phyloP scores from a whole-genome alignment of 92 coral and sea anemone species.

The Pocillopora grandis region DNA sequence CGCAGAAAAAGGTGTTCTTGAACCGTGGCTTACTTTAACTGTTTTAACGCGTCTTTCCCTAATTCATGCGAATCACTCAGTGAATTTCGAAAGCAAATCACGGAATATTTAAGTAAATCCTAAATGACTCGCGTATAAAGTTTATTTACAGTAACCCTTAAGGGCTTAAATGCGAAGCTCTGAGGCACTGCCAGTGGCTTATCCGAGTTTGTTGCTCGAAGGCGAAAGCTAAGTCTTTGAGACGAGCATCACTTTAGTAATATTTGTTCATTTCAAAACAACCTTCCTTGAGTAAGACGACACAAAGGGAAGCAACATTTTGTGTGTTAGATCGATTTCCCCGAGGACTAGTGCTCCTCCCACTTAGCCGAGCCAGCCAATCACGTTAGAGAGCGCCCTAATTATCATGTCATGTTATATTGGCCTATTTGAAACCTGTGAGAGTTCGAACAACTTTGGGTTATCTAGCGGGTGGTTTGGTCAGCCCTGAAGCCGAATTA shows the following conservation, averaged over 20 bases:
- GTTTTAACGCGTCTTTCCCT: neutral
- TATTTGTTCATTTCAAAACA: conserved; percentile 50
- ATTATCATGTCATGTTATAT: conserved; percentile 71
- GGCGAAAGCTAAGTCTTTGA: neutral
- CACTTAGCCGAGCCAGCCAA: conserved; percentile 62
- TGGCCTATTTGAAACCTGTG: conserved; percentile 55
- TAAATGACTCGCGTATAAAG: neutral
- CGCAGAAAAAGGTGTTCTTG: neutral
- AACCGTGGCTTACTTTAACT: neutral
- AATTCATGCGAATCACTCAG: neutral
- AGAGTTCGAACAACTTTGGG: conserved; percentile 34
- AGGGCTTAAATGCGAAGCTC: no score
- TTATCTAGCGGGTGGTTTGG: conserved; percentile 55
- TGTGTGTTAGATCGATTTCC: conserved; percentile 81
- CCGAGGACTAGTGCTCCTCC: conserved; percentile 78
- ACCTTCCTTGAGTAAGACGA: conserved; percentile 28
- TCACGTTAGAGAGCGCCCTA: conserved; percentile 46
- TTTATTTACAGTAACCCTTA: neutral
- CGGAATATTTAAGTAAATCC: neutral
- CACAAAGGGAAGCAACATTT: conserved; percentile 77
- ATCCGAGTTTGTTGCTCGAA: conserved; percentile 15
- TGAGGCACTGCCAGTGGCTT: neutral
- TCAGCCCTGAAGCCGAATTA: conserved; percentile 22
- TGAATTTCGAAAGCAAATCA: conserved; percentile 9
- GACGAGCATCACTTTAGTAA: conserved; percentile 32